Conservation (phyloP, 2,113 vertebrate genomes). For the Panthera tigris region DNA sequence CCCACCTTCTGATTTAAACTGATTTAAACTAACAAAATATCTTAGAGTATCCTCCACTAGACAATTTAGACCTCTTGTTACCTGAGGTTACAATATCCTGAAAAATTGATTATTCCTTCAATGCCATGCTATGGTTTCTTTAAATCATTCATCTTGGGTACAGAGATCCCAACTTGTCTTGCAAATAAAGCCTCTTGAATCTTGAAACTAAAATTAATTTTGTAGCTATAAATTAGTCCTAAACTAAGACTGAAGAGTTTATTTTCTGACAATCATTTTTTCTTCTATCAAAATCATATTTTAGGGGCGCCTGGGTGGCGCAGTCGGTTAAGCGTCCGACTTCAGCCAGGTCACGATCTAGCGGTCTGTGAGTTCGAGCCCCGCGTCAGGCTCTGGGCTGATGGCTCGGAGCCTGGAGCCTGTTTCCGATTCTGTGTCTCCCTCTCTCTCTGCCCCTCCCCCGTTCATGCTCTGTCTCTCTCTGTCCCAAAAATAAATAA, state of each 20-base stretch:
- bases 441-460: too few species aligned
- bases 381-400: too few species aligned
- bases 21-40: background rate
- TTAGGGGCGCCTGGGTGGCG: too few species aligned
- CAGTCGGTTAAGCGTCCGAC: too few species aligned
- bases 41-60: background rate
- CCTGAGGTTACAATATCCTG: background rate
- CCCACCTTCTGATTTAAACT: background rate
- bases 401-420: too few species aligned
- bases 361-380: too few species aligned
- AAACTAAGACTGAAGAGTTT: background rate
- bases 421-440: too few species aligned
- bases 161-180: background rate
- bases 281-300: background rate
- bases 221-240: background rate
- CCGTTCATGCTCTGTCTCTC: too few species aligned
- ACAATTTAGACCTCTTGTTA: background rate
- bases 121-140: background rate
- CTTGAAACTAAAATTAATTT: background rate
- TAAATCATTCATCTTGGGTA: background rate
- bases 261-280: background rate
- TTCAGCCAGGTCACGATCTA: too few species aligned
- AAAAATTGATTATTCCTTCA: background rate
- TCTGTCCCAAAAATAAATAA: too few species aligned
- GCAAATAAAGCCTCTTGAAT: background rate